Percentiles rank a stretch among this genome's conserved stretches.
These are phyloP conservation scores for Drosophila eugracilis DNA, from an alignment of 1,140 invertebrate species.

Conservation along the genomic window DNA sequence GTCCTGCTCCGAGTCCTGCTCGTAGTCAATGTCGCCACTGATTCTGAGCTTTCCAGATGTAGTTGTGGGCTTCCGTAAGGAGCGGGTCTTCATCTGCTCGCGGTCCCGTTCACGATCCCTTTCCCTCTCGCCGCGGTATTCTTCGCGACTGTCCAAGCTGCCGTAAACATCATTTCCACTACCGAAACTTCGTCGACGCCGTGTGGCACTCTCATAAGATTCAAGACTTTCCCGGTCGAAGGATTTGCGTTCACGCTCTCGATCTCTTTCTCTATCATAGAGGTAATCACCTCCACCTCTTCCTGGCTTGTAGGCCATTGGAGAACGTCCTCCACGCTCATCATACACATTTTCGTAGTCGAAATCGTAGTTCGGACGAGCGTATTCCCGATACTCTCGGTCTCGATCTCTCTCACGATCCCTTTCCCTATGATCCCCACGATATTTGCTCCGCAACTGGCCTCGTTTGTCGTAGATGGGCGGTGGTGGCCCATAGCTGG, in stretches of 20 bases:
- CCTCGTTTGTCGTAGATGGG: conserved; percentile 83
- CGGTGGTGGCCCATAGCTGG: conserved; percentile 80
- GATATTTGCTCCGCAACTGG: conserved; percentile 55
- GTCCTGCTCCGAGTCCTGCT: conserved; percentile 82
- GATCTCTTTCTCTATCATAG: conserved; percentile 64
- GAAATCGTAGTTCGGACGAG: conserved; percentile 77
- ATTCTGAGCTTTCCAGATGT: conserved; percentile 69
- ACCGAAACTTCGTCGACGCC: conserved; percentile 78
- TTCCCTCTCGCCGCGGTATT: conserved; percentile 62
- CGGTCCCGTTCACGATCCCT: conserved; percentile 63
- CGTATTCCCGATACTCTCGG: conserved; percentile 72
- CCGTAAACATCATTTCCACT: conserved; percentile 84
- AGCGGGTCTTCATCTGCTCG: conserved; percentile 71
- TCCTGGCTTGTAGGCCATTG: conserved; percentile 65
- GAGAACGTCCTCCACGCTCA: conserved; percentile 68
- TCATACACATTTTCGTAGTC: conserved; percentile 84
- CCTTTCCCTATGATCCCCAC: conserved; percentile 52
- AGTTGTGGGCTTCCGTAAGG: conserved; percentile 68
- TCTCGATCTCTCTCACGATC: conserved; percentile 58
- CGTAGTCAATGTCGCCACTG: conserved; percentile 80
- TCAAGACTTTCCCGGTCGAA: conserved; percentile 84
- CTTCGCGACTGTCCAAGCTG: conserved; percentile 79
- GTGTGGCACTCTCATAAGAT: conserved; percentile 78
- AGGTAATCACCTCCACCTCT: conserved; percentile 62
- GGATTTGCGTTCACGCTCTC: conserved; percentile 73